phyloP scores from a whole-genome alignment of 2,888 invertebrate genomes.

The Lithophane leautieri region DNA sequence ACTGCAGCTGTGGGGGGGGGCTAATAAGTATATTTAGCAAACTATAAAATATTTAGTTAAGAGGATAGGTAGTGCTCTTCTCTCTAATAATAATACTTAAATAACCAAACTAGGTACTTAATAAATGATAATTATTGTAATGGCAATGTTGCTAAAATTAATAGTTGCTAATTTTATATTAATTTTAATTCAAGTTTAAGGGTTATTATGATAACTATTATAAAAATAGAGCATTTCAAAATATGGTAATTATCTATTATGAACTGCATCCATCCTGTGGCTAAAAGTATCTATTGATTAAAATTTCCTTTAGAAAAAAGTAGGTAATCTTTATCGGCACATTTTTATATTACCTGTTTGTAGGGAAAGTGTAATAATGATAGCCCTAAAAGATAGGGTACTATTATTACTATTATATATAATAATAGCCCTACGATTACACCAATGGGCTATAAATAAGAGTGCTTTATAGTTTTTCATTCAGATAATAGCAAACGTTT shows the following conservation, averaged over 20 bases:
- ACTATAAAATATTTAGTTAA: background rate
- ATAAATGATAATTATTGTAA: too few species aligned
- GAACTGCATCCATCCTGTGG: background rate
- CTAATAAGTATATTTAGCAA: background rate
- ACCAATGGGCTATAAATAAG: constrained; percentile 29
- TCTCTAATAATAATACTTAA: background rate
- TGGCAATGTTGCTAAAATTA: too few species aligned
- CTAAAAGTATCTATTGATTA: background rate
- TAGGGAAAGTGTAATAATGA: background rate
- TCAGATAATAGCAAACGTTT: constrained; percentile 44
- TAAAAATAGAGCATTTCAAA: too few species aligned
- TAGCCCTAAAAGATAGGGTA: background rate
- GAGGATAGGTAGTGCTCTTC: background rate
- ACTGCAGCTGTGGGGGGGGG: background rate
- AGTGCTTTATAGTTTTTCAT: constrained; percentile 51
- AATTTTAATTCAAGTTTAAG: background rate
- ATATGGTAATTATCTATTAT: too few species aligned
- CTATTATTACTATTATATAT: constrained; percentile 20
- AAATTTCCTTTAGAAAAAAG: background rate
- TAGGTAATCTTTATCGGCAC: background rate
- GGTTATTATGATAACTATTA: background rate
- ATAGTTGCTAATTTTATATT: too few species aligned
- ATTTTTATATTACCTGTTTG: background rate
- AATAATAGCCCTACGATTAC: constrained; percentile 31
- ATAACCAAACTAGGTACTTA: too few species aligned